A percentile compares a stretch with the other conserved stretches of the same genome.
Evolutionary conservation across 2,113 vertebrate genomes (phyloP).

Genomic region (Otolemur garnettii): DNA sequence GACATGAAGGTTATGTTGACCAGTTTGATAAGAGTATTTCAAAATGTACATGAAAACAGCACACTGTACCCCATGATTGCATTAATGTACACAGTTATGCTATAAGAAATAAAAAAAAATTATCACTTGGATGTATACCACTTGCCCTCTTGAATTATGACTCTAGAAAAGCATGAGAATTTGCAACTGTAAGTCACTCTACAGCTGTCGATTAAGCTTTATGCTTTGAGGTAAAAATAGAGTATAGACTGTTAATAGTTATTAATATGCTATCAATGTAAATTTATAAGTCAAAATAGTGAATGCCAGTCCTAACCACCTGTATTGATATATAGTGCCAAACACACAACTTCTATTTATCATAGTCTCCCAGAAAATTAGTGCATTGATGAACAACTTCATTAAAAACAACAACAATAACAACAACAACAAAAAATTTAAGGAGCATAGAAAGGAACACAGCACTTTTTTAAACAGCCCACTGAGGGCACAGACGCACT

Average conservation of each 20-base stretch:
- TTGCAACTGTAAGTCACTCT: conserved; percentile 22
- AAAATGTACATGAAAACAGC: too few relatives aligned
- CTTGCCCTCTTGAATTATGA: not conserved
- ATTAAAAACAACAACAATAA: conserved; percentile 45
- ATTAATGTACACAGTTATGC: too few relatives aligned
- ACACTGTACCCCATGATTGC: too few relatives aligned
- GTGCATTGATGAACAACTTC: conserved; percentile 49
- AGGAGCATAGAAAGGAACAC: not conserved
- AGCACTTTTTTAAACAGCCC: not conserved
- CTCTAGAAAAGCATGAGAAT: conserved; percentile 10
- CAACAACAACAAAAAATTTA: not conserved
- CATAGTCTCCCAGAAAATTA: conserved; percentile 7
- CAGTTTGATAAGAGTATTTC: too few relatives aligned
- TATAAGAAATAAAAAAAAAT: too few relatives aligned
- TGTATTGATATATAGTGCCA: not conserved
- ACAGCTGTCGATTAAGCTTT: not conserved
- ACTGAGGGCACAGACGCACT: not conserved
- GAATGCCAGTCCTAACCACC: not conserved
- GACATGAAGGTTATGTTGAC: too few relatives aligned
- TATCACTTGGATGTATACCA: not conserved
- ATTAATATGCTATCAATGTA: not conserved
- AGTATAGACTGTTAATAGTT: not conserved
- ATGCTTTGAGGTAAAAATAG: not conserved
- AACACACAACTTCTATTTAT: conserved; percentile 35
- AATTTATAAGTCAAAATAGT: not conserved